phyloP scores from a whole-genome alignment of 2,797 vertebrate genomes.

The Sebastes vulpes region DNA sequence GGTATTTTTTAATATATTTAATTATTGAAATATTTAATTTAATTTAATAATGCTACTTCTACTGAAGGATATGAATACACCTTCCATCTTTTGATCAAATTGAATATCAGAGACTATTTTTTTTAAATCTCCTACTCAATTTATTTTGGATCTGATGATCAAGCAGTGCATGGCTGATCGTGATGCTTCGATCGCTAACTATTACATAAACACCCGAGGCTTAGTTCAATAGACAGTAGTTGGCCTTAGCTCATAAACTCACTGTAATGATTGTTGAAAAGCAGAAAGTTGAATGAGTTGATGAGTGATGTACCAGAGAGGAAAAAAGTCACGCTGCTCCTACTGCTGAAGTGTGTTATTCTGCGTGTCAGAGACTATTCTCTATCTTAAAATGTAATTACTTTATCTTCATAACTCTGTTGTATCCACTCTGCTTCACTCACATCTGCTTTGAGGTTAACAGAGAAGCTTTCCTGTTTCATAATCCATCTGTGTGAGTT shows the following conservation, averaged over 20 bases:
- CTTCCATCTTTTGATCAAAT: background rate
- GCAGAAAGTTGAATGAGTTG: background rate
- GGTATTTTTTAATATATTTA: background rate
- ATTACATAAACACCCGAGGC: background rate
- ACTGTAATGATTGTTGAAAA: background rate
- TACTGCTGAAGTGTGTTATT: background rate
- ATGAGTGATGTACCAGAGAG: background rate
- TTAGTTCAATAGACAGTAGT: background rate
- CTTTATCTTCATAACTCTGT: background rate
- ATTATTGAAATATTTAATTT: no score
- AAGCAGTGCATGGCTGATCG: background rate
- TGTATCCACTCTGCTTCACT: background rate
- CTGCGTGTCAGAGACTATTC: background rate
- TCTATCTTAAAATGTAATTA: background rate
- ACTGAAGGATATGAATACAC: background rate
- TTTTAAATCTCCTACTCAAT: background rate
- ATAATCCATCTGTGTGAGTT: background rate
- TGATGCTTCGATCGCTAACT: background rate
- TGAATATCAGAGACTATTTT: no score
- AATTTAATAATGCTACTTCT: background rate
- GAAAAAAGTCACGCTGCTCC: constrained; percentile 3
- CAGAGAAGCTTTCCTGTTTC: constrained; percentile 5
- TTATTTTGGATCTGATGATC: background rate
- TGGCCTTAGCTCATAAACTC: background rate
- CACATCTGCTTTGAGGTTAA: constrained; percentile 4